Percentiles rank a stretch among this genome's conserved stretches.
Conservation (phyloP, 2,797 vertebrate species). For the Phyllotis vaccarum region DNA sequence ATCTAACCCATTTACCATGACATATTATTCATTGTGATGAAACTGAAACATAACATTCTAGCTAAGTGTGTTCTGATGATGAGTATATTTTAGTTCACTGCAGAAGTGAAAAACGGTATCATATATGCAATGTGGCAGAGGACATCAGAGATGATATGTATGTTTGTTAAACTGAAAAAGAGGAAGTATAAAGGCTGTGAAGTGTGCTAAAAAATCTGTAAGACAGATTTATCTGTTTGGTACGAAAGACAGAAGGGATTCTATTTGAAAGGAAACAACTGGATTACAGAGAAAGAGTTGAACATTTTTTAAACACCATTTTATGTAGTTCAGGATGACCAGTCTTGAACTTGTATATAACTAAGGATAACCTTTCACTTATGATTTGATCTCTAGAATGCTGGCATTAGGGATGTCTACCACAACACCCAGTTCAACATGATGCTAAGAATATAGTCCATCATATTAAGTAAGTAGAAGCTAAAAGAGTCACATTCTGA, state of each 20-base stretch:
- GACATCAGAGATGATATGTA: slow-evolving; percentile 71
- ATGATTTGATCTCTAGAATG: not conserved
- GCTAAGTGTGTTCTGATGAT: slow-evolving; percentile 64
- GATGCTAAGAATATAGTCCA: not conserved
- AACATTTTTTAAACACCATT: not conserved
- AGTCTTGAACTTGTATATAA: not conserved
- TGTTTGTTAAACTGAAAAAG: slow-evolving; percentile 53
- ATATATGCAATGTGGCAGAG: slow-evolving; percentile 76
- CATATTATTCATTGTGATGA: not conserved
- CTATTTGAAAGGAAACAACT: not conserved
- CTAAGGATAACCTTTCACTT: not conserved
- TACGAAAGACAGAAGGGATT: not conserved
- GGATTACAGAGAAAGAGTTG: not conserved
- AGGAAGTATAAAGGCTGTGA: slow-evolving; percentile 77
- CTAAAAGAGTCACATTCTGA: not conserved
- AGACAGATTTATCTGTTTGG: slow-evolving; percentile 31
- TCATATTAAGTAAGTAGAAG: not conserved
- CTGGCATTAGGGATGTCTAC: too few relatives aligned
- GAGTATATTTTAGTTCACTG: slow-evolving; percentile 68
- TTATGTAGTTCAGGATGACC: not conserved
- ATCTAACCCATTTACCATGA: not conserved
- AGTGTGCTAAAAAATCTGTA: slow-evolving; percentile 44
- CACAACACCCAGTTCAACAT: not conserved
- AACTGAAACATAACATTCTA: not conserved
- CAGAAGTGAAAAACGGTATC: slow-evolving; percentile 77